These are phyloP conservation scores for Trematomus loennbergii DNA, from an alignment of 2,113 vertebrate genomes.

Conservation along the genomic window DNA sequence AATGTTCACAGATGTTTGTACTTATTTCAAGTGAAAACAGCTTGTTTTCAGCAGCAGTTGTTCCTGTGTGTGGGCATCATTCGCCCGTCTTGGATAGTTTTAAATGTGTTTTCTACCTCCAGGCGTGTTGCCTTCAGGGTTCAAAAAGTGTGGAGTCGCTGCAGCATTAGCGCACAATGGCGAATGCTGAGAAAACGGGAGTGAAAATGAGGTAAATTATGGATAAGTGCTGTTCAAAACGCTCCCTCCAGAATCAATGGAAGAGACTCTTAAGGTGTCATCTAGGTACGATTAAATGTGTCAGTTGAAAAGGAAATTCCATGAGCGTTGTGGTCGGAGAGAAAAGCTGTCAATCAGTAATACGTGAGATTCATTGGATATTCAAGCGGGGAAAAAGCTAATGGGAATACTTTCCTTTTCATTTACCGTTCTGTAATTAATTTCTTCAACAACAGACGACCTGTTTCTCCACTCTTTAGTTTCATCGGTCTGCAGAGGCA, in stretches of 20 bases:
- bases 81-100: conserved; percentile 23
- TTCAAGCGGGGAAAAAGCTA: conserved; percentile 59
- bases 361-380: conserved; percentile 35
- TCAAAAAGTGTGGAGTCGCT: conserved; percentile 3
- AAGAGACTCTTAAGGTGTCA: conserved; percentile 38
- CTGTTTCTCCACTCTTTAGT: conserved; percentile 53
- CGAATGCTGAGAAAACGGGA: background rate
- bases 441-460: conserved; percentile 64
- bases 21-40: too few relatives aligned
- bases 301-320: conserved; percentile 57
- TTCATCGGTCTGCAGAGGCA: conserved; percentile 55
- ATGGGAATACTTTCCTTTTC: conserved; percentile 62
- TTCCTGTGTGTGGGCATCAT: conserved; percentile 14
- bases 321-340: conserved; percentile 28
- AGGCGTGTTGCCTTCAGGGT: conserved; percentile 26
- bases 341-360: conserved; percentile 41
- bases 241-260: conserved; percentile 48
- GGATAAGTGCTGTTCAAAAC: conserved; percentile 52
- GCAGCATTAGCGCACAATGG: conserved; percentile 21
- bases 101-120: conserved; percentile 43
- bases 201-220: conserved; percentile 38
- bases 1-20: too few relatives aligned
- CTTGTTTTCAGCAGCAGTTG: too few relatives aligned
- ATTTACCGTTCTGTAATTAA: conserved; percentile 73
- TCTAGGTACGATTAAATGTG: conserved; percentile 28